Evolutionary conservation across 2,888 invertebrate genomes (phyloP), one percentile per base, ranked within the genome.

Genomic region (Philereme vetulata): DNA sequence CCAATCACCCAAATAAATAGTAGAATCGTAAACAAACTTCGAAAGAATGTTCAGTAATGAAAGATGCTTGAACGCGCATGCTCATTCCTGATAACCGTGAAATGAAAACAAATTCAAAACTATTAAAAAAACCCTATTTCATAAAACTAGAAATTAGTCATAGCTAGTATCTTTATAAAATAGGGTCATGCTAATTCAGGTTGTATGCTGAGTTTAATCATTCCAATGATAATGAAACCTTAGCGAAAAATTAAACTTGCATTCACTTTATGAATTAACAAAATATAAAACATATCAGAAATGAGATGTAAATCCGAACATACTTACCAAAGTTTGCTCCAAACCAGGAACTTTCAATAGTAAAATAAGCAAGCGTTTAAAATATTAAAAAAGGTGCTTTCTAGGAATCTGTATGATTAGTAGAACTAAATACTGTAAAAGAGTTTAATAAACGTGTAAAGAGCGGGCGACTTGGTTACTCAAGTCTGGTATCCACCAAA

Each of bases 11-110:
- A 58, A 53, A 44, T 48, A 40, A 42, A 48, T 51, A 55, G 49
- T 56, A 64, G 49, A 60, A 63, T 62, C 51, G 69, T 73, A 70
- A 77, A 71, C 70, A 74, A 64, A 68, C 70, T 72, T 70, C 36
- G 60, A 51, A 64, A 46, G 38, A 65, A 57, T 57, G 9, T 47
- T 34, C 34, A n/a, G 43, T 50, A 64, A 63, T 67, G 56, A 66
- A 57, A 67, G 62, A 65, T 71, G 62, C 57, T 73, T 59, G 50
- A 62, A 71, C 56, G 67, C 64, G 66, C 84, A 81, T 83, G 84
- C 82, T 74, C 82, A 84, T 82, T 82, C 81, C 81, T 77, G 80
- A 79, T 71, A 66, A 65, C 61, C 62, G 56, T 68, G 56, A 60
- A 53, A 51, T 57, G 47, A 56, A 64, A 48, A 51, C 44, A 52